A percentile compares a stretch with the other conserved stretches of the same genome.
phyloP scores from a whole-genome alignment of 2,797 vertebrate genomes.

The Enteromius treurensis region DNA sequence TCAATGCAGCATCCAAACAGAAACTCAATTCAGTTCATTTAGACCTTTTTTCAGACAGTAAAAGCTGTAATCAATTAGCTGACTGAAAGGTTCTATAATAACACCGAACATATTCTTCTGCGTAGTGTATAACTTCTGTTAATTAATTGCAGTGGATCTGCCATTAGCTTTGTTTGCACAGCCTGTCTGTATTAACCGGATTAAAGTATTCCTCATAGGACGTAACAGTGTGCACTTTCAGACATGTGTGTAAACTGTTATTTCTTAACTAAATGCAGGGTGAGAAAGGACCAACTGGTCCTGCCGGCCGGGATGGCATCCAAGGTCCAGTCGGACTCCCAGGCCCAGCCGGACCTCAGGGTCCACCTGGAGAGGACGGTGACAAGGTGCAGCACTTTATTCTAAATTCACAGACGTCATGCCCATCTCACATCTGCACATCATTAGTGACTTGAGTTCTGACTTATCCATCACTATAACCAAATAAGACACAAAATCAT shows the following conservation, averaged over 20 bases:
- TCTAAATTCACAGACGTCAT: not conserved
- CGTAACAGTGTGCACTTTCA: not conserved
- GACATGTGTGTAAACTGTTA: not conserved
- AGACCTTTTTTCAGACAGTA: not conserved
- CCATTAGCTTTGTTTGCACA: conserved; percentile 2
- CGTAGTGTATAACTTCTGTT: not conserved
- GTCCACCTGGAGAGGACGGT: conserved; percentile 96
- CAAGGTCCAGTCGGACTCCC: conserved; percentile 97
- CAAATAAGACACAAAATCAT: conserved; percentile 43
- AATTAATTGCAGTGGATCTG: conserved; percentile 15
- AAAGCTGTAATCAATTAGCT: conserved; percentile 15
- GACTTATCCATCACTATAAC: conserved; percentile 40
- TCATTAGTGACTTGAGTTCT: not conserved
- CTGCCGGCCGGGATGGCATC: conserved; percentile 93
- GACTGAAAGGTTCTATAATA: conserved; percentile 28
- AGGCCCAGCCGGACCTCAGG: conserved; percentile 92
- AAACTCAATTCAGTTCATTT: not conserved
- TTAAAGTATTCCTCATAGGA: conserved; percentile 7
- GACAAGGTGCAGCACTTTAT: conserved; percentile 85
- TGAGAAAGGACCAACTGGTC: conserved; percentile 96
- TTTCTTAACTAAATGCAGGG: conserved; percentile 76
- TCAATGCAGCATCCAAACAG: conserved; percentile 11
- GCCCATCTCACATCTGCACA: not conserved
- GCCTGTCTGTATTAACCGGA: conserved; percentile 15
- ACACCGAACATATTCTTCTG: not conserved